Evolutionary conservation across 1,140 invertebrate genomes (phyloP).

Genomic region (Apis cerana): DNA sequence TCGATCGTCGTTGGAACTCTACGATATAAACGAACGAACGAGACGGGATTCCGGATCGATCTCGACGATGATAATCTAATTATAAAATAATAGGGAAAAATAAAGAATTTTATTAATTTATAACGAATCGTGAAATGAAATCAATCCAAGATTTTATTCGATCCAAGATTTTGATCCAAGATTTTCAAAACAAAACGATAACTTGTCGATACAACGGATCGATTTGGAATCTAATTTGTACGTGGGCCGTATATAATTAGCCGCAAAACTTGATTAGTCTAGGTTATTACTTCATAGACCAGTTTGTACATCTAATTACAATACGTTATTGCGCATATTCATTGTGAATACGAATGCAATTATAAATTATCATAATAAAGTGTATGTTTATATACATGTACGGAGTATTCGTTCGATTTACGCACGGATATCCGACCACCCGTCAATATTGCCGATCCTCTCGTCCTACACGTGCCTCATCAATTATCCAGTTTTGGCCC

Average conservation of each 20-base stretch:
- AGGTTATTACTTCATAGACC: constrained; percentile 69
- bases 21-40: not conserved
- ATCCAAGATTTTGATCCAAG: not conserved
- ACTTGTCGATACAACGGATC: constrained; percentile 15
- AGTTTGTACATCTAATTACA: constrained; percentile 73
- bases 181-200: not conserved
- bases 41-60: constrained; percentile 11
- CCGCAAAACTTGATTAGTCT: constrained; percentile 68
- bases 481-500: constrained; percentile 59
- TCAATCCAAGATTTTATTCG: not conserved
- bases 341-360: constrained; percentile 71
- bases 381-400: constrained; percentile 74
- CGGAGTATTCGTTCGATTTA: constrained; percentile 56
- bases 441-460: constrained; percentile 48
- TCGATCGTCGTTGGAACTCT: constrained; percentile 15
- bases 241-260: constrained; percentile 65
- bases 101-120: not conserved
- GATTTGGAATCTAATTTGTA: constrained; percentile 42
- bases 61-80: not conserved
- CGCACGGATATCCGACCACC: constrained; percentile 39
- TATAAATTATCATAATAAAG: constrained; percentile 74
- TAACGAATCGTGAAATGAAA: not conserved
- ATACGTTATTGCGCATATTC: constrained; percentile 70
- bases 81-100: not conserved
- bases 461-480: constrained; percentile 45